A percentile compares a stretch with the other conserved stretches of the same genome.
Evolutionary conservation across 2,888 invertebrate species (phyloP).

Genomic region (Pristionchus maxplancki): DNA sequence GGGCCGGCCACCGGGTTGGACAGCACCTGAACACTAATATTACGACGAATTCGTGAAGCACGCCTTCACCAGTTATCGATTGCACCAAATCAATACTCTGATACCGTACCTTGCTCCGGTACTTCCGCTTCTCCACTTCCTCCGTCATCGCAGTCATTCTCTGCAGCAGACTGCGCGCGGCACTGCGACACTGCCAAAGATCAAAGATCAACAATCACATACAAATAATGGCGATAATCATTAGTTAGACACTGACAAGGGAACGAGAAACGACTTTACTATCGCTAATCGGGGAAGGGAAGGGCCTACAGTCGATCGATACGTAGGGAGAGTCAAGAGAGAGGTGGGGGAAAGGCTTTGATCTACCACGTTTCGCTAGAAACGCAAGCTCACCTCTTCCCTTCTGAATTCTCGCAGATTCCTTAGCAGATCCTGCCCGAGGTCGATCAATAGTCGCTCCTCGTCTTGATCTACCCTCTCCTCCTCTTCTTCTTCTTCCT

Average conservation of each 20-base stretch:
- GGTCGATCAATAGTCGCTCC: constrained; percentile 1
- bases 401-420: neutral
- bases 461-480: neutral
- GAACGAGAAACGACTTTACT: no score
- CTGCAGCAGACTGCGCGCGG: neutral
- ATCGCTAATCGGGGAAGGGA: no score
- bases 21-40: neutral
- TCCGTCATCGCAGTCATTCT: constrained; percentile 38
- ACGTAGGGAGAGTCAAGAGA: no score
- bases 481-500: neutral
- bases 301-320: no score
- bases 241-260: no score
- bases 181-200: constrained; percentile 33
- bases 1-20: neutral
- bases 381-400: neutral
- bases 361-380: no score
- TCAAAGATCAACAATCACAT: neutral
- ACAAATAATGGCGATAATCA: no score
- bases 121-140: constrained; percentile 24
- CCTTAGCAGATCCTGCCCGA: neutral
- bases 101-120: constrained; percentile 13
- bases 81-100: neutral
- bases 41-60: neutral
- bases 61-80: no score
- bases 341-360: no score